A percentile compares a stretch with the other conserved stretches of the same genome.
Evolutionary conservation across 2,113 vertebrate genomes (phyloP).

Genomic region (Hippocampus guttulatus): DNA sequence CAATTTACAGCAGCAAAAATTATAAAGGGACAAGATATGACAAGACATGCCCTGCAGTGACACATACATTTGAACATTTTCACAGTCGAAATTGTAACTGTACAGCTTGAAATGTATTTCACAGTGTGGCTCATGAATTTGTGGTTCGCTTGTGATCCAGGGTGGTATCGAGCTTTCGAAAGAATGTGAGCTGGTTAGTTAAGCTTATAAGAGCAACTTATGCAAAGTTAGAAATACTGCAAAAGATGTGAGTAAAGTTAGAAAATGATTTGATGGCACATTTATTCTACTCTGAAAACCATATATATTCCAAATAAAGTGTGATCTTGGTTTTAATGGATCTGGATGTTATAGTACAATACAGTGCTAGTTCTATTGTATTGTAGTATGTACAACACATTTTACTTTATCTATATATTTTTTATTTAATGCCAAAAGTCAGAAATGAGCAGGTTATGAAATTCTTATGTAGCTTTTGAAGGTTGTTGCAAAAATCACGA

Average conservation of each 20-base stretch:
- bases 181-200: neutral
- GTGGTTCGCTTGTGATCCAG: neutral
- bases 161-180: neutral
- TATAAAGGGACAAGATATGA: neutral
- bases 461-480: neutral
- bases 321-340: too few relatives aligned
- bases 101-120: neutral
- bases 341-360: too few relatives aligned
- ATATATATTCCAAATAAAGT: too few relatives aligned
- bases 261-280: too few relatives aligned
- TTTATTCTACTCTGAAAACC: too few relatives aligned
- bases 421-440: neutral
- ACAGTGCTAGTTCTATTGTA: neutral
- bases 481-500: neutral
- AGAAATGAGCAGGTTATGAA: neutral
- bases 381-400: neutral
- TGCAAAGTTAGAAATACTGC: too few relatives aligned
- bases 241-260: too few relatives aligned
- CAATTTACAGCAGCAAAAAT: too few relatives aligned
- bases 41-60: neutral
- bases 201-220: neutral
- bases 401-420: neutral
- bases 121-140: neutral
- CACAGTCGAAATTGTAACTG: neutral
- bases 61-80: neutral